phyloP scores from a whole-genome alignment of 2,888 invertebrate genomes.

The Itoplectis maculator region DNA sequence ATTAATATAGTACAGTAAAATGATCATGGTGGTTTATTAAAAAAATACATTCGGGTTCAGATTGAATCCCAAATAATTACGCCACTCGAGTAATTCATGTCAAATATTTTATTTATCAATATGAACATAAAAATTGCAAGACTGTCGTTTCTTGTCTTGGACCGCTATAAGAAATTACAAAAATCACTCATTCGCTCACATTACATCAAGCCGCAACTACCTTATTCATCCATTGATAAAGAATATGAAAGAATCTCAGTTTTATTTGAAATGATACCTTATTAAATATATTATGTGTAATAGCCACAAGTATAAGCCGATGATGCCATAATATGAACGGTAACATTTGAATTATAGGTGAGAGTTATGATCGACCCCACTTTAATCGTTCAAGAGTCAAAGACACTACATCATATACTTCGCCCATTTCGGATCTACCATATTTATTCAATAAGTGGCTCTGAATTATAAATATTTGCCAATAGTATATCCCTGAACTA shows the following conservation, averaged over 20 bases:
- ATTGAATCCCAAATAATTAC: conserved; percentile 5
- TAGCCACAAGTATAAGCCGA: conserved; percentile 35
- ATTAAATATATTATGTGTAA: conserved; percentile 31
- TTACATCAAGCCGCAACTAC: conserved; percentile 17
- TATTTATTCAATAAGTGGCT: conserved; percentile 32
- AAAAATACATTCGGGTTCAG: not conserved
- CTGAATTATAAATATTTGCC: conserved; percentile 27
- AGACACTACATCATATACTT: conserved; percentile 2
- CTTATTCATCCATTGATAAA: conserved; percentile 12
- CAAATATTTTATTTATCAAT: conserved; percentile 44
- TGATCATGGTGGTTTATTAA: not conserved
- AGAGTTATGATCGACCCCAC: not conserved
- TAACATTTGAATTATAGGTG: conserved; percentile 29
- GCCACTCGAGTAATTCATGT: conserved; percentile 15
- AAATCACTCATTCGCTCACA: conserved; percentile 26
- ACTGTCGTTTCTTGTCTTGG: not conserved
- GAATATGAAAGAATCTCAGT: conserved; percentile 9
- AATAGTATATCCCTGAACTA: conserved; percentile 29
- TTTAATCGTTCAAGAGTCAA: conserved; percentile 20
- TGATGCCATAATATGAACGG: conserved; percentile 24
- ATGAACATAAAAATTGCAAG: conserved; percentile 24
- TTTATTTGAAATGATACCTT: conserved; percentile 15
- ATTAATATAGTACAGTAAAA: not conserved
- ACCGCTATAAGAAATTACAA: conserved; percentile 49
- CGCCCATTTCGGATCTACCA: conserved; percentile 1